A percentile compares a stretch with the other conserved stretches of the same genome.
Evolutionary conservation across 2,888 invertebrate genomes (phyloP).

Genomic region (Xanthia togata): DNA sequence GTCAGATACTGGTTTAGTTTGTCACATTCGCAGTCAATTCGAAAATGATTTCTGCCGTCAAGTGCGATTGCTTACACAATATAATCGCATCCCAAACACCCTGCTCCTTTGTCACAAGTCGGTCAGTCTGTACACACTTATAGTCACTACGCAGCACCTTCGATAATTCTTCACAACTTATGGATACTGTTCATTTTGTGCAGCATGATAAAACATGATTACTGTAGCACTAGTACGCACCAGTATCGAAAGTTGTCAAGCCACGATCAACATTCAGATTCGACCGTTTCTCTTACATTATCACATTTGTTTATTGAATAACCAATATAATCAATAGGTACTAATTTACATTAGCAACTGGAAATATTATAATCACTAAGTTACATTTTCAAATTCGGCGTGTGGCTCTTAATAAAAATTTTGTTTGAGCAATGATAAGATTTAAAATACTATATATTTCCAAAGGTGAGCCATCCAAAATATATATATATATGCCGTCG

Average conservation of each 20-base stretch:
- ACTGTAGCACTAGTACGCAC: conserved; percentile 45
- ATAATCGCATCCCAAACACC: conserved; percentile 73
- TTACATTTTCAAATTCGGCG: conserved; percentile 84
- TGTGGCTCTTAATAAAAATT: conserved; percentile 87
- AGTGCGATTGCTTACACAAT: conserved; percentile 68
- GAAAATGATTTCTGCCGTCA: conserved; percentile 52
- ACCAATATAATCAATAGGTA: conserved; percentile 77
- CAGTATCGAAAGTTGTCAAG: conserved; percentile 81
- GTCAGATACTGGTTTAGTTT: conserved; percentile 66
- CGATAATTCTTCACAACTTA: conserved; percentile 80
- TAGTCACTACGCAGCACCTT: conserved; percentile 86
- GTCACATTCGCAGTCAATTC: conserved; percentile 69
- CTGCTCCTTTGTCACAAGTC: conserved; percentile 80
- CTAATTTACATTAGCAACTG: conserved; percentile 83
- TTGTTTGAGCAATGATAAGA: conserved; percentile 88
- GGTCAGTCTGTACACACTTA: conserved; percentile 76
- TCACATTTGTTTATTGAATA: conserved; percentile 87
- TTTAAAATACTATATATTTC: conserved; percentile 85
- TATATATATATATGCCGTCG: conserved; percentile 84
- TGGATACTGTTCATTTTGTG: conserved; percentile 74
- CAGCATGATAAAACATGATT: conserved; percentile 50
- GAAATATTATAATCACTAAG: conserved; percentile 84
- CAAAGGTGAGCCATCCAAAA: conserved; percentile 89
- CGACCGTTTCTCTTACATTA: conserved; percentile 84
- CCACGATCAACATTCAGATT: conserved; percentile 77